Evolutionary conservation across 2,888 invertebrate genomes (phyloP).

Genomic region (Dorcus hopei): DNA sequence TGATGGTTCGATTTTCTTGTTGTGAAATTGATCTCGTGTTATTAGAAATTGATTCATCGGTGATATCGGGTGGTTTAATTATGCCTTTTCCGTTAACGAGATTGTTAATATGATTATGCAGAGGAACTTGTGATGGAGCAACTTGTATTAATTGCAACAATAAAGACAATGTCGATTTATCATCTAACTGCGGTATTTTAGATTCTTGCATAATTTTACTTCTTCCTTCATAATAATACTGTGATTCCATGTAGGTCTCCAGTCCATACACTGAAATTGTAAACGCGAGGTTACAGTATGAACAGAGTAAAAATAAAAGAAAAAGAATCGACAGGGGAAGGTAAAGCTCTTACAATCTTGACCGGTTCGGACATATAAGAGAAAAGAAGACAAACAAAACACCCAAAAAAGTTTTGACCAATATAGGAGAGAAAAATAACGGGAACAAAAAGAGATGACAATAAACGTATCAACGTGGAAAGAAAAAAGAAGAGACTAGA

Average conservation of each 20-base stretch:
- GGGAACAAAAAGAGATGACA: too few species aligned
- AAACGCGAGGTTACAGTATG: slow-evolving; percentile 72
- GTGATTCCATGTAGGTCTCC: slow-evolving; percentile 68
- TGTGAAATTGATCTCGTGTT: not conserved
- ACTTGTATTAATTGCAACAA: slow-evolving; percentile 41
- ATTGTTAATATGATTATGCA: too few species aligned
- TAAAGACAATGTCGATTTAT: slow-evolving; percentile 36
- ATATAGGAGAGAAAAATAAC: too few species aligned
- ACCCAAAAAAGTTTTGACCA: too few species aligned
- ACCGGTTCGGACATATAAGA: too few species aligned
- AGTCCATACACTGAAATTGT: slow-evolving; percentile 79
- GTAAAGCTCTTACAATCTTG: too few species aligned
- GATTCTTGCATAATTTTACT: slow-evolving; percentile 40
- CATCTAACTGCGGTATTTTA: slow-evolving; percentile 33
- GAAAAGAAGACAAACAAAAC: too few species aligned
- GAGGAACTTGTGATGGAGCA: slow-evolving; percentile 28
- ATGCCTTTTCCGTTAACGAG: too few species aligned
- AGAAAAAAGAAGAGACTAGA: too few species aligned
- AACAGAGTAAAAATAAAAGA: too few species aligned
- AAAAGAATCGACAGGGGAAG: too few species aligned
- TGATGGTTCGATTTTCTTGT: not conserved
- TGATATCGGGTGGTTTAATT: not conserved
- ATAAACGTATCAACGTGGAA: too few species aligned
- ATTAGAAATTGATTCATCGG: not conserved
- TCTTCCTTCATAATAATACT: slow-evolving; percentile 61